Percentiles rank a stretch among this genome's conserved stretches.
Conservation (phyloP, 2,113 vertebrate species). For the Pterocles gutturalis region DNA sequence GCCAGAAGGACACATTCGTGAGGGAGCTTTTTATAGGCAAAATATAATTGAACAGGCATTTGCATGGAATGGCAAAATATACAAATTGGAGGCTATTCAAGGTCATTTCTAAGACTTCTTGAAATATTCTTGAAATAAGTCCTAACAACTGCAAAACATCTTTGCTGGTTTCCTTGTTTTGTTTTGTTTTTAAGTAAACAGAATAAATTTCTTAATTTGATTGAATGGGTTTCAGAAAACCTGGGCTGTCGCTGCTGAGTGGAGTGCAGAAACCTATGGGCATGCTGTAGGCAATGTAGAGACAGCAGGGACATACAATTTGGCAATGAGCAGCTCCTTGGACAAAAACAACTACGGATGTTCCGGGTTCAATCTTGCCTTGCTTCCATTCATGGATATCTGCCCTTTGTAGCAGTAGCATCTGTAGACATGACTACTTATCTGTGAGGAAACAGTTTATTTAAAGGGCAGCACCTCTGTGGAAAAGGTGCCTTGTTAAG, state of each 20-base stretch:
- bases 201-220: neutral
- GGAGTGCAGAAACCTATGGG: neutral
- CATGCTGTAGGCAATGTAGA: neutral
- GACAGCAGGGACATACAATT: neutral
- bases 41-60: slow-evolving; percentile 46
- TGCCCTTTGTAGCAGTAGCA: neutral
- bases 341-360: neutral
- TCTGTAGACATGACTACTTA: neutral
- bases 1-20: neutral
- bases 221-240: neutral
- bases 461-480: neutral
- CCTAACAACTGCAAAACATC: slow-evolving; percentile 51
- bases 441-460: neutral
- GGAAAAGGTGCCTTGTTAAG: neutral
- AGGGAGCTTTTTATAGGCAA: slow-evolving; percentile 38
- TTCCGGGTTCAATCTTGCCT: neutral
- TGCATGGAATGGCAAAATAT: neutral
- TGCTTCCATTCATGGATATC: neutral
- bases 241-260: neutral
- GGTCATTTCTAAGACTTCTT: slow-evolving; percentile 21
- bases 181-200: slow-evolving; percentile 30
- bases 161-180: slow-evolving; percentile 33
- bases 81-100: slow-evolving; percentile 11
- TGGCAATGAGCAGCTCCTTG: neutral
- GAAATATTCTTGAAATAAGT: slow-evolving; percentile 41